Evolutionary conservation across 2,888 invertebrate genomes (phyloP).

Genomic region (Heliothis peltigera): DNA sequence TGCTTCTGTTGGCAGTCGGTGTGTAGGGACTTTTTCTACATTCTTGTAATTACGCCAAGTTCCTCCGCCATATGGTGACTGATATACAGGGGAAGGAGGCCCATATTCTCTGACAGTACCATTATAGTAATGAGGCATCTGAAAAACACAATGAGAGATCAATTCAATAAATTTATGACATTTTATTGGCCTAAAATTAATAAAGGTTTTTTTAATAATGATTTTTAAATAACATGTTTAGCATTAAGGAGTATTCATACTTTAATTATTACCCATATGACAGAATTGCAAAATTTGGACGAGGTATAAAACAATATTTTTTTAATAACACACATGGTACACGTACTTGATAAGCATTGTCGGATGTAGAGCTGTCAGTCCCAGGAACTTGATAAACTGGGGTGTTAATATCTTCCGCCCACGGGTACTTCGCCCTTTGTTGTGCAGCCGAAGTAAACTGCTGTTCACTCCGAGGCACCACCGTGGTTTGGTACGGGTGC

Average conservation of each 20-base stretch:
- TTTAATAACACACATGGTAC: too few relatives aligned
- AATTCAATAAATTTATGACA: too few relatives aligned
- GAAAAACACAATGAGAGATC: constrained; percentile 58
- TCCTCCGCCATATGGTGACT: constrained; percentile 83
- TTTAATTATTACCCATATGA: too few relatives aligned
- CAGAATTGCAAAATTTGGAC: too few relatives aligned
- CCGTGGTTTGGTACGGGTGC: constrained; percentile 87
- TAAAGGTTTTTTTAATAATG: too few relatives aligned
- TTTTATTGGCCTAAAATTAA: too few relatives aligned
- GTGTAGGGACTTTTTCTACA: constrained; percentile 70
- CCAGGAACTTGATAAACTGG: constrained; percentile 83
- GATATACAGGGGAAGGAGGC: constrained; percentile 86
- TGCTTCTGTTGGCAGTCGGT: constrained; percentile 69
- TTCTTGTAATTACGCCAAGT: constrained; percentile 82
- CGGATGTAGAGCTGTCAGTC: constrained; percentile 87
- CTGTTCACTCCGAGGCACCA: constrained; percentile 85
- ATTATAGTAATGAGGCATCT: constrained; percentile 85
- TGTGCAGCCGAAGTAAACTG: constrained; percentile 84
- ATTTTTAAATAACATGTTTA: too few relatives aligned
- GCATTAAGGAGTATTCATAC: too few relatives aligned
- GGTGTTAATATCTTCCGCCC: constrained; percentile 83
- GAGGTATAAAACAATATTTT: too few relatives aligned
- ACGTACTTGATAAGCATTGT: constrained; percentile 85
- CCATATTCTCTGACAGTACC: constrained; percentile 78
- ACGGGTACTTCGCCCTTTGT: constrained; percentile 87